A percentile compares a stretch with the other conserved stretches of the same genome.
Conservation (phyloP, 2,888 invertebrate genomes). For the Limnephilus auricula region DNA sequence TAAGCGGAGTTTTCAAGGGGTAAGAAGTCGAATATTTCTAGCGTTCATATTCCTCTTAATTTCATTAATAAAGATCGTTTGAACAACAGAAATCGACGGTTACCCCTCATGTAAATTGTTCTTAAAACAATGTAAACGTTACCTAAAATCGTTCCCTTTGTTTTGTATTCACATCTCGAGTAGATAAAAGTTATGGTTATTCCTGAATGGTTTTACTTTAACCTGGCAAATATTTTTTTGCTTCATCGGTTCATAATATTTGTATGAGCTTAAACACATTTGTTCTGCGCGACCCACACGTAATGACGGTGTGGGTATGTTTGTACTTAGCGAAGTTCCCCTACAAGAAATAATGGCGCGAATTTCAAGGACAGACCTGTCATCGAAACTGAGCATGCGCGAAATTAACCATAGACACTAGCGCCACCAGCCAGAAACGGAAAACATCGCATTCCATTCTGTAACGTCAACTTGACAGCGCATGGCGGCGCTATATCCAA, state of each 20-base stretch:
- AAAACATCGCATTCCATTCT: constrained; percentile 28
- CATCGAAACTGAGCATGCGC: constrained; percentile 36
- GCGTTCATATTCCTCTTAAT: too few relatives aligned
- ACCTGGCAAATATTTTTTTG: neutral
- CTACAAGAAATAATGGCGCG: constrained; percentile 18
- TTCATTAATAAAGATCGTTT: too few relatives aligned
- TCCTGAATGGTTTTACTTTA: neutral
- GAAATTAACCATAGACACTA: constrained; percentile 19
- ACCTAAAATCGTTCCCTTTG: neutral
- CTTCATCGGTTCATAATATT: neutral
- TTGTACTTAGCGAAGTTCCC: neutral
- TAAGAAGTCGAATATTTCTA: too few relatives aligned
- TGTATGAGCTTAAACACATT: neutral
- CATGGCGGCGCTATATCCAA: constrained; percentile 17
- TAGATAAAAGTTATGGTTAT: neutral
- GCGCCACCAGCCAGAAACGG: neutral
- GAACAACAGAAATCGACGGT: too few relatives aligned
- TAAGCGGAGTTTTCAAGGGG: too few relatives aligned
- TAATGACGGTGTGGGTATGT: neutral
- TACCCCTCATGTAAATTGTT: neutral
- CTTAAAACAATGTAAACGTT: neutral
- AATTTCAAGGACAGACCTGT: constrained; percentile 22
- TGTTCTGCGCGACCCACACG: neutral
- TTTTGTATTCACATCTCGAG: neutral
- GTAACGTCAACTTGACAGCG: constrained; percentile 34